A percentile compares a stretch with the other conserved stretches of the same genome.
These are phyloP conservation scores for Enoplosus armatus DNA, from an alignment of 2,797 vertebrate genomes.

Conservation along the genomic window DNA sequence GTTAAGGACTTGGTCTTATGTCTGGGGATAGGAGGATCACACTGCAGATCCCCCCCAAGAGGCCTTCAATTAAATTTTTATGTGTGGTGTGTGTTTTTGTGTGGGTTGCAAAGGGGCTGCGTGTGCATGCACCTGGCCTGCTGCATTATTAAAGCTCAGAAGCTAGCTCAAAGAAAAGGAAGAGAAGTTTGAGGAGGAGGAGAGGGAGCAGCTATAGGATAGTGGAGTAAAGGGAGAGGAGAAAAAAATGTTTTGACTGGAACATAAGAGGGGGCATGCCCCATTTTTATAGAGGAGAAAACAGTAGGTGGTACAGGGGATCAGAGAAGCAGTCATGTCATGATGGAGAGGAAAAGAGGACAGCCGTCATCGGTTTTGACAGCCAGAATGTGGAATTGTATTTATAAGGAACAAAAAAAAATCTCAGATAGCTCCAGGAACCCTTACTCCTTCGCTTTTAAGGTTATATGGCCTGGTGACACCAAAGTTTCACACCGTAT, in stretches of 20 bases:
- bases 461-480: not conserved
- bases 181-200: conserved; percentile 63
- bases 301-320: conserved; percentile 37
- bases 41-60: conserved; percentile 66
- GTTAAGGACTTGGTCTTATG: conserved; percentile 57
- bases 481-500: not conserved
- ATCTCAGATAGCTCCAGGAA: not conserved
- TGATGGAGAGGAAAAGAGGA: conserved; percentile 13
- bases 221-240: conserved; percentile 14
- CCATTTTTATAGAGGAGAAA: conserved; percentile 36
- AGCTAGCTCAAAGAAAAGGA: conserved; percentile 62
- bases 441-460: not conserved
- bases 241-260: conserved; percentile 38
- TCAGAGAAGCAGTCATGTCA: conserved; percentile 43
- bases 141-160: conserved; percentile 85
- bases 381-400: conserved; percentile 24
- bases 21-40: conserved; percentile 73
- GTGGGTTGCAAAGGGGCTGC: conserved; percentile 69
- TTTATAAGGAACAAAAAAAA: not conserved
- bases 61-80: conserved; percentile 81
- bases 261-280: conserved; percentile 30
- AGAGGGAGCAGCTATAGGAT: conserved; percentile 21
- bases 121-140: conserved; percentile 79
- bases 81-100: conserved; percentile 70
- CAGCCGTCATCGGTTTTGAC: not conserved